These are phyloP conservation scores for Campodea augens DNA, from an alignment of 1,140 invertebrate species.

Conservation along the genomic window DNA sequence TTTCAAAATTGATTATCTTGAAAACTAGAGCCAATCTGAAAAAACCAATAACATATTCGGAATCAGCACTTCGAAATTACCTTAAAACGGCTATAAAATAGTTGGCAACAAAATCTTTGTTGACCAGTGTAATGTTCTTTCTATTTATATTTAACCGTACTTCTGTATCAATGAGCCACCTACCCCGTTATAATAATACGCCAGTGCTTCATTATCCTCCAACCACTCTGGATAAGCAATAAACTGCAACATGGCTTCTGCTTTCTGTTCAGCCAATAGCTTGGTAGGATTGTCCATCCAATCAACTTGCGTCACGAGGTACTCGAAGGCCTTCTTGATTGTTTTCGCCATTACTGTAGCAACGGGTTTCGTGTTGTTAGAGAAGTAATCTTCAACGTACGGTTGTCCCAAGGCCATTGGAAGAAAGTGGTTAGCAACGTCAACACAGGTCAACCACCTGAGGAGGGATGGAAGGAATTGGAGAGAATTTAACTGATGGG, in stretches of 20 bases:
- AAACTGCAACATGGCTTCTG: conserved; percentile 32
- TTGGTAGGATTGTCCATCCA: conserved; percentile 43
- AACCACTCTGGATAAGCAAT: conserved; percentile 46
- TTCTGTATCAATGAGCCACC: conserved; percentile 23
- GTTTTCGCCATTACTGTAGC: conserved; percentile 32
- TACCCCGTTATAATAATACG: conserved; percentile 23
- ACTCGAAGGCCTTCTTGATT: conserved; percentile 33
- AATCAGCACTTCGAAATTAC: too few relatives aligned
- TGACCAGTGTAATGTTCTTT: too few relatives aligned
- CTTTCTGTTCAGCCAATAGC: conserved; percentile 34
- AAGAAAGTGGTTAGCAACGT: conserved; percentile 30
- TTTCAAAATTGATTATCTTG: too few relatives aligned
- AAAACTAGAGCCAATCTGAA: too few relatives aligned
- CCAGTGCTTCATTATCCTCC: conserved; percentile 29
- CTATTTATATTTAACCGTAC: conserved; percentile 4
- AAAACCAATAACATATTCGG: too few relatives aligned
- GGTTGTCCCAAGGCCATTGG: conserved; percentile 36
- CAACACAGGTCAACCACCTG: conserved; percentile 34
- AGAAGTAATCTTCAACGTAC: conserved; percentile 31
- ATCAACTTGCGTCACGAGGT: conserved; percentile 27
- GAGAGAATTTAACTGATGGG: conserved; percentile 12
- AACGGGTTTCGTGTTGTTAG: conserved; percentile 7
- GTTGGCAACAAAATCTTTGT: too few relatives aligned
- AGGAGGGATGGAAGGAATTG: conserved; percentile 23
- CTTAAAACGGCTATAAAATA: too few relatives aligned